Evolutionary conservation across 2,797 vertebrate species (phyloP), one percentile per base, ranked within the genome.

Genomic region (Trematomus bernacchii): DNA sequence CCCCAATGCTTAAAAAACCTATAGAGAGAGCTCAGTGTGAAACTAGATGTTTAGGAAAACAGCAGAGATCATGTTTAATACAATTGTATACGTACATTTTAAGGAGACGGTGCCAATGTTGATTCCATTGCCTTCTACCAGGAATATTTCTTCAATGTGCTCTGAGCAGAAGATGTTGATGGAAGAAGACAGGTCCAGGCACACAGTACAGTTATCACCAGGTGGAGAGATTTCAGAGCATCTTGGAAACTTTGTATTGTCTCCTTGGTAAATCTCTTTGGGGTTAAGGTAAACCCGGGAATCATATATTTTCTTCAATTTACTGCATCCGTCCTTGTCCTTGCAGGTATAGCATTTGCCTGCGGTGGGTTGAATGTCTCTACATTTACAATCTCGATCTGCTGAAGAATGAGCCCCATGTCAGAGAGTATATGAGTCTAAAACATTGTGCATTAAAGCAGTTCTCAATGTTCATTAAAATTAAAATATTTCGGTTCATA

Each of bases 281-380:
- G 0, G 0, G 0, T 0, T 0, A 14, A 70, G 19, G 1, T 0
- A 0, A 0, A 1, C 0, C 1, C 0, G 0, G 3, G 33, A 13
- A 0, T 0, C 2, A n/a, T 10, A 85, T 40, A 89, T 76, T 0
- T 0, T 3, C 0, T 0, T 0, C 13, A 87, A 0, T 0, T 66
- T 53, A 13, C 0, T 1, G 40, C 89, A 88, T 50, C 3, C 53
- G 1, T 43, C 44, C 15, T 3, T 1, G 15, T 87, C 71, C 19
- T 0, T 18, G 76, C 87, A 86, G 40, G 37, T 60, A 3, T 37
- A 66, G 37, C 76, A 88, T 0, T 18, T n/a, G 2, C 1, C 71
- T 79, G 61, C 10, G 37, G 44, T 27, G 10, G 47, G 11, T 46
- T 27, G n/a, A 42, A 58, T 65, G 40, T 40, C 2, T 57, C 2